Evolutionary conservation across 2,113 vertebrate species (phyloP), one percentile per base, ranked within the genome.

Genomic region (Cebidichthys violaceus): DNA sequence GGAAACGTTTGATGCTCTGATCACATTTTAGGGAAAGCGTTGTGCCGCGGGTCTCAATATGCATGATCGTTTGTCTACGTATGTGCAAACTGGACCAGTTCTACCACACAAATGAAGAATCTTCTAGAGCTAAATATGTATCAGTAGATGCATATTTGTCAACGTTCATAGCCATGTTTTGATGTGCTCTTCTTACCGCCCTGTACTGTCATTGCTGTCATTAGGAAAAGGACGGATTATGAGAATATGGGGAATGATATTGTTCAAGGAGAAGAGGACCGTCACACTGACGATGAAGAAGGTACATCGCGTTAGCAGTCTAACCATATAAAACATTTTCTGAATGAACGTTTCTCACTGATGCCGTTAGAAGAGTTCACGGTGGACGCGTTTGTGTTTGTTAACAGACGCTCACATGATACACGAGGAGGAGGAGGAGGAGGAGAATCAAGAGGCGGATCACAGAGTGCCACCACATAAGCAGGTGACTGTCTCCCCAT

Each of bases 161-260:
- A 43, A 43, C 17, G 45, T 50, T 43, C 13, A 13, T 13, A n/a
- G 33, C 31, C 65, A 1, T n/a, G n/a, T n/a, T n/a, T n/a, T 33
- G 31, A 33, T 33, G 15, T 41, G 11, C 20, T 22, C 54, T 39
- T 82, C 29, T 79, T n/a, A 77, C 35, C 41, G 18, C 22, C 5
- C 14, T 82, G 17, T 77, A 2, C 37, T 75, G 15, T 86, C 37
- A 35, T 18, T 67, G 33, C 57, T 55, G 18, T 78, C 47, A 5
- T 37, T 29, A 99, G 98, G 93, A 96, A 96, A 75, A 96, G 93
- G 87, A 85, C 84, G 50, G 94, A 86, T 62, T 98, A 97, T 45
- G 95, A 96, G 71, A 95, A 96, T 55, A 67, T 96, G 77, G 96
- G 97, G 84, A 94, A 96, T n/a, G 97, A 97, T 69, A 91, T 96